These are phyloP conservation scores for Masnerella sp. DNA, from an alignment of 2,888 invertebrate genomes.

Conservation along the genomic window DNA sequence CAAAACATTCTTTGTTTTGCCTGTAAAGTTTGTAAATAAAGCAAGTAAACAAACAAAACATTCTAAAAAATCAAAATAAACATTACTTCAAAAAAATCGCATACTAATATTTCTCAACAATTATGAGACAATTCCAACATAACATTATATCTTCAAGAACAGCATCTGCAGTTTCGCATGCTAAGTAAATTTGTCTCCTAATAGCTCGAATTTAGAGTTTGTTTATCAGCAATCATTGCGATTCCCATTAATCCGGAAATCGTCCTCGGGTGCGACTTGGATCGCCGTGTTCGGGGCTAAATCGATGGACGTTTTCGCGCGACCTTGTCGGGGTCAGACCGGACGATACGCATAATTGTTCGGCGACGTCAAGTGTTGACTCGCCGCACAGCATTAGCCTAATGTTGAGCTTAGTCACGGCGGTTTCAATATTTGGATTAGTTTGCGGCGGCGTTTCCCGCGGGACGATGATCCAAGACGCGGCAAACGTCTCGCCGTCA, in stretches of 20 bases:
- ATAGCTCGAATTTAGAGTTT: conserved; percentile 4
- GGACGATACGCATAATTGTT: conserved; percentile 41
- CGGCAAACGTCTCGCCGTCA: conserved; percentile 19
- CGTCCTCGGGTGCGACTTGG: conserved; percentile 9
- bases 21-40: too few relatives aligned
- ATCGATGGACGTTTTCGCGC: too few relatives aligned
- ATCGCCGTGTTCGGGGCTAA: conserved; percentile 12
- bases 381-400: conserved; percentile 14
- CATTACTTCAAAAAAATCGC: too few relatives aligned
- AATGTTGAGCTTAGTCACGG: conserved; percentile 32
- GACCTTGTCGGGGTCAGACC: too few relatives aligned
- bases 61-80: too few relatives aligned
- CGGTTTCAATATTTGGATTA: conserved; percentile 45
- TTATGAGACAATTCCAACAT: too few relatives aligned
- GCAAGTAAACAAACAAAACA: too few relatives aligned
- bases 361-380: conserved; percentile 29
- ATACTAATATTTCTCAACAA: too few relatives aligned
- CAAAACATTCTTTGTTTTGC: too few relatives aligned
- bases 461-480: conserved; percentile 33
- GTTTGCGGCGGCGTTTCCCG: conserved; percentile 17
- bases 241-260: conserved; percentile 20
- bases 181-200: neutral
- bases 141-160: too few relatives aligned
- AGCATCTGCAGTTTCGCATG: too few relatives aligned
- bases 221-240: conserved; percentile 35